Base-by-base conservation (phyloP, 1,140 invertebrate genomes). In the Drosophila sproati region DNA sequence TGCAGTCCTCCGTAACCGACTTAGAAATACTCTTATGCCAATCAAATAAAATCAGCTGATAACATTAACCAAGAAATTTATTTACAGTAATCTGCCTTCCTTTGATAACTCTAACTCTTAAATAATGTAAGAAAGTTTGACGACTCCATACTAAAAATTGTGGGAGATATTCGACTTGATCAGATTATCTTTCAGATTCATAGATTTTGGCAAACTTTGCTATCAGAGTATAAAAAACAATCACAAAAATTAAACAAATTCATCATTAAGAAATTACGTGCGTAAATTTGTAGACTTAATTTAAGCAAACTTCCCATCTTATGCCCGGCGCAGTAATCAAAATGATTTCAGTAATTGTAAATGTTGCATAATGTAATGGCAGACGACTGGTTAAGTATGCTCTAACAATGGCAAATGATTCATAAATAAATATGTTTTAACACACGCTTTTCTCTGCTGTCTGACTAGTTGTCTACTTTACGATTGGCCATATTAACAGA, bases 401-500 rank as follows among this genome's bases (percentile, higher is more conserved):
- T 32, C 10, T 10, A 67, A 73, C 63, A 73, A 67, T 68, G 39
- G 31, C 55, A 52, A 60, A 54, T 52, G 50, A 68, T 71, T 70
- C 60, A 54, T 48, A 68, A 20, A 60, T 39, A 47, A 56, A 67
- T 45, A 62, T 45, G 37, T 52, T 72, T 63, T 63, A 64, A 68
- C 61, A 51, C 51, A 47, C 48, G 55, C 47, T 45, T 20, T 50
- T 28, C 35, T 60, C 29, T 56, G 51, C 20, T 20, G 37, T 51
- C 10, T n/a, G 50, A 48, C 62, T 75, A 82, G 61, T 71, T 71
- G 56, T 51, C 50, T 60, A 82, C 62, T 82, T 82, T 80, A 83
- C 80, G 76, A 82, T 83, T 83, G 81, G 62, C 77, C 80, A 69
- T 66, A 82, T 82, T 82, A 82, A 83, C 71, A 56, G 80, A 29